These are phyloP conservation scores for Pseudobourletiella spinata DNA, from an alignment of 1,140 invertebrate species.

Conservation along the genomic window DNA sequence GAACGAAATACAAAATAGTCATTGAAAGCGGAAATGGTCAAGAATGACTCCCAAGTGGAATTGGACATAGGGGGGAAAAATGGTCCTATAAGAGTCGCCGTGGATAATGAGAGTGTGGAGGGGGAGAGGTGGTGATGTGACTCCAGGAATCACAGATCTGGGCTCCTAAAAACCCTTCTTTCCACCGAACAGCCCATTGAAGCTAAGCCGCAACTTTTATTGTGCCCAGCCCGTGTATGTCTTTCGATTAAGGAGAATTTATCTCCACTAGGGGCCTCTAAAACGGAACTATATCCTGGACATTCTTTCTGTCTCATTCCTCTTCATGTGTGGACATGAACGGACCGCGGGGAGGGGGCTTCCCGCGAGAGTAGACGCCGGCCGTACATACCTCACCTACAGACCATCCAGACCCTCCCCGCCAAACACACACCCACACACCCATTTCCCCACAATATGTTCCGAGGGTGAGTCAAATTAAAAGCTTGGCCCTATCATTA, in stretches of 20 bases:
- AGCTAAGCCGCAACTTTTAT: slow-evolving; percentile 34
- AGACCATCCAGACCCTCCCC: too few relatives aligned
- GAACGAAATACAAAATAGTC: slow-evolving; percentile 31
- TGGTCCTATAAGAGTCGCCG: slow-evolving; percentile 26
- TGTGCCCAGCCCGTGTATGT: slow-evolving; percentile 31
- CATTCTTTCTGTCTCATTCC: slow-evolving; percentile 18
- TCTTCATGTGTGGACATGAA: slow-evolving; percentile 17
- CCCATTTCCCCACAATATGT: neutral
- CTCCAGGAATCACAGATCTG: slow-evolving; percentile 13
- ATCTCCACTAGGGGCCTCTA: slow-evolving; percentile 35
- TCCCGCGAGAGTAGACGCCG: neutral
- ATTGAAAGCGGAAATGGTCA: slow-evolving; percentile 36
- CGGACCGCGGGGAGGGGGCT: too few relatives aligned
- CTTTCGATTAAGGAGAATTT: slow-evolving; percentile 37
- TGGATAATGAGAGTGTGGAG: slow-evolving; percentile 33
- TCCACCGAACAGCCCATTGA: slow-evolving; percentile 16
- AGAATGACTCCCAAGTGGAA: slow-evolving; percentile 35
- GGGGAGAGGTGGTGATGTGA: neutral
- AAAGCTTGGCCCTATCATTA: neutral
- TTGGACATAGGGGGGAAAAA: slow-evolving; percentile 30
- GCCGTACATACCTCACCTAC: neutral
- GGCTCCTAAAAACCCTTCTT: slow-evolving; percentile 8
- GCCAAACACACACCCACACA: neutral
- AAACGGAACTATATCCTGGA: slow-evolving; percentile 29
- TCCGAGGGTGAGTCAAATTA: neutral